Base-by-base conservation (phyloP, 2,113 vertebrate species). In the Ageneiosus marmoratus region DNA sequence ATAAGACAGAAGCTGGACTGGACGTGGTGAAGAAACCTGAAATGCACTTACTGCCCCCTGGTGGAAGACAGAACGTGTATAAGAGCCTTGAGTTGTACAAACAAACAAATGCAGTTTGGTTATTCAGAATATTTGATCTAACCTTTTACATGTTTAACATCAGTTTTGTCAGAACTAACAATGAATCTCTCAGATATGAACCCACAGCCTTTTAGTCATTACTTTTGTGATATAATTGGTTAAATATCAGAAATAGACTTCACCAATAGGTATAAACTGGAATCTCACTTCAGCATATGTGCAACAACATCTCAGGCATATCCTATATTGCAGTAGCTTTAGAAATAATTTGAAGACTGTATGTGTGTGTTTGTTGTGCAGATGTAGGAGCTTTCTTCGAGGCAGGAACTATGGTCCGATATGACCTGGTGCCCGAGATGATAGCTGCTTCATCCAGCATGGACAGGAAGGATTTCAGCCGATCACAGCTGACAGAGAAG, bases 341-440 rank as follows among this genome's bases (percentile, higher is more conserved):
- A 41, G 3, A 2, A 41, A 41, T 41, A 41, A 3, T 29, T 27
- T 0, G 1, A 73, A 29, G 44, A 20, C n/a, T n/a, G 34, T 13
- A 11, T n/a, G 34, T 70, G 32, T 1, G 7, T 70, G 78, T 80
- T 63, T 85, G 3, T 22, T 51, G 48, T 83, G 22, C 90, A 99
- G 98, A 99, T 84, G 94, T 99, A 0, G 98, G 98, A 0, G 98
- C 97, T 2, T 99, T 97, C 93, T 99, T 99, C 82, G 98, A 99
- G 90, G 95, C 96, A 12, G 98, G 97, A 1, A 97, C 96, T 16
- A 94, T 97, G 92, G 93, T 99, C 32, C 95, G 93, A 74, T 99
- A 98, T 88, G 96, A 95, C 88, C 96, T 99, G 88, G 89, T 94
- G 88, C 88, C 93, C 1, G 91, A 93, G 69, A 83, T 87, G 1